Evolutionary conservation across 2,888 invertebrate species (phyloP).

Genomic region (Hydropsyche betteni): DNA sequence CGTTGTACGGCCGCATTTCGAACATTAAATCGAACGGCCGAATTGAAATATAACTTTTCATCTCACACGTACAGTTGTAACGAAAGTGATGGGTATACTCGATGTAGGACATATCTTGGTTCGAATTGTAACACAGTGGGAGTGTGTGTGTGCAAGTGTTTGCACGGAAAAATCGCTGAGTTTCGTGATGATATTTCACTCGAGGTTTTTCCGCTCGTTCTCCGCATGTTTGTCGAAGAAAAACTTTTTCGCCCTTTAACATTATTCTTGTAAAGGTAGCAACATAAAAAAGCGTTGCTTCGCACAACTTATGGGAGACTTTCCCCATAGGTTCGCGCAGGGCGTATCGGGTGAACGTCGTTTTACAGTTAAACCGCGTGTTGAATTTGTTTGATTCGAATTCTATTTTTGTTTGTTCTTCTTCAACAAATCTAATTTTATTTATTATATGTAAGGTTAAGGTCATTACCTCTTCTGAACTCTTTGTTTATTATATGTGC

Average conservation of each 20-base stretch:
- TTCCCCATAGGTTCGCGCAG: background rate
- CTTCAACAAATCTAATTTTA: too few relatives aligned
- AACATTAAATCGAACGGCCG: conserved; percentile 34
- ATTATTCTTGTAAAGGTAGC: conserved; percentile 39
- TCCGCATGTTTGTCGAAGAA: conserved; percentile 32
- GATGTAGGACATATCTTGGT: background rate
- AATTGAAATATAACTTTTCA: conserved; percentile 20
- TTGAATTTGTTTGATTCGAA: too few relatives aligned
- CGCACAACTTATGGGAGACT: background rate
- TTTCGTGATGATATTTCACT: conserved; percentile 32
- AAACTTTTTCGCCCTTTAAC: conserved; percentile 36
- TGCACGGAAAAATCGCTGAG: conserved; percentile 17
- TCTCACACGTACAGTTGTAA: background rate
- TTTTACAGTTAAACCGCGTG: too few relatives aligned
- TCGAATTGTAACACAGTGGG: background rate
- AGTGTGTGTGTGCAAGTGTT: conserved; percentile 2
- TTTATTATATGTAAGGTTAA: too few relatives aligned
- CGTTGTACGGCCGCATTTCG: conserved; percentile 36
- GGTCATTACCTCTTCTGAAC: too few relatives aligned
- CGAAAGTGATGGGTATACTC: background rate
- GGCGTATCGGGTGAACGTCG: too few relatives aligned
- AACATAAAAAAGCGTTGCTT: conserved; percentile 33
- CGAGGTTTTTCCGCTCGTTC: conserved; percentile 23
- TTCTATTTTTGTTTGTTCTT: too few relatives aligned
- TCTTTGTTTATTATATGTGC: conserved; percentile 6